Base-by-base conservation (phyloP, 2,888 invertebrate genomes). In the Cryptocephalus primarius region DNA sequence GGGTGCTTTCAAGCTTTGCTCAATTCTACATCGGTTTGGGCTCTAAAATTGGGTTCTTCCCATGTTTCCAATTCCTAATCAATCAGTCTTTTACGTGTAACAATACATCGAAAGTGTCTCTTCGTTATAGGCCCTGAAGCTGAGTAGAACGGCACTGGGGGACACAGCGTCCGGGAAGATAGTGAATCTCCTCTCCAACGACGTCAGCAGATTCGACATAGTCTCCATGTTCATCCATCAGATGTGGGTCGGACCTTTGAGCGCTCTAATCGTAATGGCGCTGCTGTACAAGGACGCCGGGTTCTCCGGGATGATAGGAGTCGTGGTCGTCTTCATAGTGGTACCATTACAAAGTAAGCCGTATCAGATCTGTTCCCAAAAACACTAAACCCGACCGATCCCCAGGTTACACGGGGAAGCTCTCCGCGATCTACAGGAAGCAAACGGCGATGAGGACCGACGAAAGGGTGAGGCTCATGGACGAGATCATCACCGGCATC, bases 401-500 rank as follows among this genome's bases (percentile, higher is more conserved):
- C 11, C 13, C 67, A 79, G 78, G 76, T 55, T 79, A 79, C 63
- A 78, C 79, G 66, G 78, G 79, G 55, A 79, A 79, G 69, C 65
- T 80, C 56, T 75, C 79, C 1, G 78, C 80, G 43, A 72, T 67
- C 47, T 75, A 81, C 56, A 80, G 95, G 51, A 77, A 81, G 65
- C 80, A 80, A 62, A 90, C 90, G 1, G 94, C 94, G 0, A 72
- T 76, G 51, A 78, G 85, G 64, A 93, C 94, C 0, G 96, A 96
- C 69, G 84, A 86, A 58, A 77, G 96, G 52, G 88, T 96, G 38
- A 80, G 90, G 44, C 76, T 94, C 40, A 95, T 96, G 92, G 90
- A 88, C 65, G 95, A 96, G 76, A 83, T 96, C 57, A 85, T 96
- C 51, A 80, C 80, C 48, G 95, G 93, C 42, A 92, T 97, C 72